Evolutionary conservation across 1,140 invertebrate genomes (phyloP).

Genomic region (Lordiphosa collinella): DNA sequence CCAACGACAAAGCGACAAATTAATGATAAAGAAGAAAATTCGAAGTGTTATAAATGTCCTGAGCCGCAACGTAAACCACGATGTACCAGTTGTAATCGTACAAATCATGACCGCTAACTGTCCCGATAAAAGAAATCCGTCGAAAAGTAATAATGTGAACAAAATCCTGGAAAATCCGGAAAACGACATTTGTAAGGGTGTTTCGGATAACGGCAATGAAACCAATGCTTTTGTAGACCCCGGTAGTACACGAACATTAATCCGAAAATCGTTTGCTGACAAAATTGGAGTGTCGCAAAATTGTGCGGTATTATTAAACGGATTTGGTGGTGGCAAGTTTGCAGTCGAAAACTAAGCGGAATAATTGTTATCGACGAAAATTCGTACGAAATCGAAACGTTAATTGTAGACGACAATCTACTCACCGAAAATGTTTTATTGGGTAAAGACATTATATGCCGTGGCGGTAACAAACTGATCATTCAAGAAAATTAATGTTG

Average conservation of each 20-base stretch:
- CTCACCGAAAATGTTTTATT: slow-evolving; percentile 3
- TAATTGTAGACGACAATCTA: background rate
- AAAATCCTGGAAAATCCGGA: too few species aligned
- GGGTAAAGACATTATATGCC: slow-evolving; percentile 1
- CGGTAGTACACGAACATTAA: background rate
- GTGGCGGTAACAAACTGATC: too few species aligned
- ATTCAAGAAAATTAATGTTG: too few species aligned
- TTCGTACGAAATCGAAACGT: background rate
- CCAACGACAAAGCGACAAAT: too few species aligned
- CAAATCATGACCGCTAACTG: background rate
- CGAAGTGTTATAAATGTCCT: too few species aligned
- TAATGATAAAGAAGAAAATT: too few species aligned
- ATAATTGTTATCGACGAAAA: background rate
- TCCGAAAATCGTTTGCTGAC: slow-evolving; percentile 2
- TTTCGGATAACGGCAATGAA: too few species aligned
- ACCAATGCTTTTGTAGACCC: too few species aligned
- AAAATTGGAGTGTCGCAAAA: background rate
- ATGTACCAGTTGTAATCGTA: background rate
- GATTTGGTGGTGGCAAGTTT: slow-evolving; percentile 13
- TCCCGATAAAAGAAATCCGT: background rate
- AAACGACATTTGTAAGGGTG: background rate
- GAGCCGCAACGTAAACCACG: background rate
- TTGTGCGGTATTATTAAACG: slow-evolving; percentile 5
- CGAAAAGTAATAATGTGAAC: background rate
- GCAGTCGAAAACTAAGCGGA: background rate